Evolutionary conservation across 1,140 invertebrate species (phyloP).

Genomic region (Macrobrachium rosenbergii): DNA sequence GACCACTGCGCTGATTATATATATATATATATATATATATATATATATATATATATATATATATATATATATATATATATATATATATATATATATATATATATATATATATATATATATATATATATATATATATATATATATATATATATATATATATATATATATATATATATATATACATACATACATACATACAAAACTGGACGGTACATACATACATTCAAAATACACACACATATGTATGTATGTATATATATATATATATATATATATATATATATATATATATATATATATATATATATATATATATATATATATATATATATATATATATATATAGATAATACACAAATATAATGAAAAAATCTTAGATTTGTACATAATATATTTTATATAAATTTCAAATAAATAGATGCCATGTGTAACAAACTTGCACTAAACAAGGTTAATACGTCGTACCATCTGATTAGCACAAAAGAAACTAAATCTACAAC

Average conservation of each 20-base stretch:
- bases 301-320: slow-evolving; percentile 11
- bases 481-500: no score
- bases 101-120: slow-evolving; percentile 4
- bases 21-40: neutral
- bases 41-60: slow-evolving; percentile 11
- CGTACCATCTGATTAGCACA: no score
- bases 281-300: slow-evolving; percentile 11
- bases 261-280: neutral
- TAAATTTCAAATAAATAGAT: no score
- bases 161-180: neutral
- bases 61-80: neutral
- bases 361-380: no score
- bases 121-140: slow-evolving; percentile 6
- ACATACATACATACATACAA: no score
- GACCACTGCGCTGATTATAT: no score
- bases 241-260: neutral
- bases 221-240: no score
- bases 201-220: no score
- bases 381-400: no score
- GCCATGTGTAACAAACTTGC: no score
- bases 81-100: neutral
- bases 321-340: neutral
- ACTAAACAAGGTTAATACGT: no score
- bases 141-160: slow-evolving; percentile 11
- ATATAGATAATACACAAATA: no score